Base-by-base conservation (phyloP, 1,140 invertebrate species). In the Lepidotrigona ventralis region DNA sequence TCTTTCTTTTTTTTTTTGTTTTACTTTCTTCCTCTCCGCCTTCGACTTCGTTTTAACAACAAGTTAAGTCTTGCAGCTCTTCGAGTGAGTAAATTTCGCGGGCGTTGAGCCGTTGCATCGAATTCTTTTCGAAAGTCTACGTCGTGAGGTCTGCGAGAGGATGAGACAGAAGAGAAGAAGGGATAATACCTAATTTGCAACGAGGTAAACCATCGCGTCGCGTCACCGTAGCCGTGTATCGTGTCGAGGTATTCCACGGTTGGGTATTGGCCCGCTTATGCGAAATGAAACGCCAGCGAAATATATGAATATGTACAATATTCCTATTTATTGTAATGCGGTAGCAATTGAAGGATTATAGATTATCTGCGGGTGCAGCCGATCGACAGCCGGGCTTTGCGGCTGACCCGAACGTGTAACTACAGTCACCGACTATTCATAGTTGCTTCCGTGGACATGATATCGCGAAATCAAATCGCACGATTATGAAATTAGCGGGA, bases 311-410 rank as follows among this genome's bases (percentile, higher is more conserved):
- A 51, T 51, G 56, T 12, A 23, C 23, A n/a, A 26, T 74, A 73
- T 73, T 73, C 84, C 69, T 85, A 89, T 83, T 90, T 91, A 87
- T 88, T 88, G 89, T 92, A 91, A 92, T 92, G 91, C 90, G 80
- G 90, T 91, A 91, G 90, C 91, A 91, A 91, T 91, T 90, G 88
- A 88, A 89, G 90, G 90, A 92, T 92, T 92, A 92, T 68, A 85
- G 84, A 91, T 90, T 89, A 90, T 89, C 85, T 88, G 63, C 79
- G 83, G 77, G 72, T 79, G 69, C 68, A 83, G 66, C 46, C 73
- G 64, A 87, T 81, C 85, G 71, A 64, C 79, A 69, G 33, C 26
- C 75, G 70, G 86, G 84, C 81, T 90, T 90, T 86, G 82, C 81
- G 81, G 73, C 69, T 79, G 54, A 79, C 88, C 75, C 70, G 76